Percentiles rank a stretch among this genome's conserved stretches.
phyloP scores from a whole-genome alignment of 2,113 vertebrate genomes.

The Noctilio leporinus region DNA sequence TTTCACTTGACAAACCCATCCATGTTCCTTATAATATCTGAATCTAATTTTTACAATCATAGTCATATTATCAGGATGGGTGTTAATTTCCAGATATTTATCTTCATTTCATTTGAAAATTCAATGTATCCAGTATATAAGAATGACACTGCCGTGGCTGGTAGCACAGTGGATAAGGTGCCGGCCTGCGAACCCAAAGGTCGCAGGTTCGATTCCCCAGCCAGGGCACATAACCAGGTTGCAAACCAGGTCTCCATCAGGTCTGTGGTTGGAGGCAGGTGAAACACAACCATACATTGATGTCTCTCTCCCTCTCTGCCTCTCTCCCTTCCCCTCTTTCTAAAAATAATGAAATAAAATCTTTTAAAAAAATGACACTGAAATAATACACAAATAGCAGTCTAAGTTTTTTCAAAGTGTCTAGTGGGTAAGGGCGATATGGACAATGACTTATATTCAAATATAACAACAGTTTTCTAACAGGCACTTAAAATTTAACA shows the following conservation, averaged over 20 bases:
- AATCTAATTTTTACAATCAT: neutral
- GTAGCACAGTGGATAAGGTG: too few species aligned
- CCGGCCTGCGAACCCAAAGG: too few species aligned
- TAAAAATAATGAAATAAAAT: too few species aligned
- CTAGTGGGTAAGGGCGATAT: neutral
- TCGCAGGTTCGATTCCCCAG: too few species aligned
- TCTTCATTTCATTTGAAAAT: constrained; percentile 1
- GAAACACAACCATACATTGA: too few species aligned
- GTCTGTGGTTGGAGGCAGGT: too few species aligned
- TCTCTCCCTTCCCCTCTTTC: too few species aligned
- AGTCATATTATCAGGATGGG: neutral
- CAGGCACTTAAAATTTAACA: neutral
- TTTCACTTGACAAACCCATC: neutral
- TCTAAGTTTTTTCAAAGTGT: neutral
- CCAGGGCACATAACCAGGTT: too few species aligned
- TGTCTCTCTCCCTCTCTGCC: too few species aligned
- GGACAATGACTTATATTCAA: neutral
- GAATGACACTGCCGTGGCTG: too few species aligned
- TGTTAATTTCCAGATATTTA: neutral
- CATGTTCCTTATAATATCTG: neutral
- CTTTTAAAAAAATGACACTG: too few species aligned
- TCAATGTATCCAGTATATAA: neutral
- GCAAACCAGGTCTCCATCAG: too few species aligned
- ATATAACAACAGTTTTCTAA: neutral
- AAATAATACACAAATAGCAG: neutral